Evolutionary conservation across 2,797 vertebrate genomes (phyloP).

Genomic region (Yasuhikotakia modesta): DNA sequence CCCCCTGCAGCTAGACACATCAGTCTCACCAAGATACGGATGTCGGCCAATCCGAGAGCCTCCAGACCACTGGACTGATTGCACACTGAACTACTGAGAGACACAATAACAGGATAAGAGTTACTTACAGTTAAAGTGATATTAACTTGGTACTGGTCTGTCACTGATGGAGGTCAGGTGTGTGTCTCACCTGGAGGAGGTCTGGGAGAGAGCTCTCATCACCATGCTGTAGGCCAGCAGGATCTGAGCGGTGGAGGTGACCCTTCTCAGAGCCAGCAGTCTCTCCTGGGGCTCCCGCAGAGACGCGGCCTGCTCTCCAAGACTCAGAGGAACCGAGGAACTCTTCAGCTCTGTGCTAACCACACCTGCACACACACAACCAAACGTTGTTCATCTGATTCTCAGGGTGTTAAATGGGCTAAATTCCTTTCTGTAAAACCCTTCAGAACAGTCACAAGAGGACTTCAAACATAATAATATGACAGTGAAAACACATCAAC

Average conservation of each 20-base stretch:
- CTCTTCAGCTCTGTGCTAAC: constrained; percentile 71
- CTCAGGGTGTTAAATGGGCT: not conserved
- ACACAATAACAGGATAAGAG: constrained; percentile 13
- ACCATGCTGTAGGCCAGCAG: constrained; percentile 82
- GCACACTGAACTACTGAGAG: constrained; percentile 68
- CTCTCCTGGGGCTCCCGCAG: constrained; percentile 79
- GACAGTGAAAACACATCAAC: too few species aligned
- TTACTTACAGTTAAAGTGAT: too few species aligned
- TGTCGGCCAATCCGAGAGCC: constrained; percentile 80
- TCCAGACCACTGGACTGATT: constrained; percentile 78
- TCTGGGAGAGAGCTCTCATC: constrained; percentile 80
- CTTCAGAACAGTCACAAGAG: too few species aligned
- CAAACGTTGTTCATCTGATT: not conserved
- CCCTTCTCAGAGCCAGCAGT: constrained; percentile 77
- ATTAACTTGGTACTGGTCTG: not conserved
- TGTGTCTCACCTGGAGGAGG: constrained; percentile 73
- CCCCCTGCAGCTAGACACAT: constrained; percentile 81
- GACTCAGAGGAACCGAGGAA: constrained; percentile 66
- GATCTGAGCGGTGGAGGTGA: constrained; percentile 81
- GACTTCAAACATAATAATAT: too few species aligned
- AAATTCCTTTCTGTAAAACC: not conserved
- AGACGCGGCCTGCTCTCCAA: constrained; percentile 79
- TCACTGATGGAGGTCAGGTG: not conserved
- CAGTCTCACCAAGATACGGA: constrained; percentile 80
- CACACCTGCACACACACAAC: constrained; percentile 62